Evolutionary conservation across 2,797 vertebrate species (phyloP), one percentile per base, ranked within the genome.

Genomic region (Lateolabrax maculatus): DNA sequence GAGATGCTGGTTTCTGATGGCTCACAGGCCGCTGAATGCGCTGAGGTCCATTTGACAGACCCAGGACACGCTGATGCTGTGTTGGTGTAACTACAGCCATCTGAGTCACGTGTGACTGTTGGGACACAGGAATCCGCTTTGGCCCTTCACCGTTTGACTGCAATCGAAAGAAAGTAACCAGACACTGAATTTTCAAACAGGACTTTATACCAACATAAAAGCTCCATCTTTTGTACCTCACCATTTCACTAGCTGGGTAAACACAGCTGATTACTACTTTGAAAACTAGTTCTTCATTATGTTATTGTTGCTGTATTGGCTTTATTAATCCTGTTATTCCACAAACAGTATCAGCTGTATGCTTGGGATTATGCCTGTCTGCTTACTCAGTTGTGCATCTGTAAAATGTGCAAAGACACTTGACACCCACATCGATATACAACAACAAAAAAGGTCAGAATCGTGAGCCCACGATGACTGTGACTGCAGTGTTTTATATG

Each of bases 61-160:
- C 94, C 1, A 97, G 73, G 8, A 94, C 89, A 0, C 95, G 87
- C 69, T 96, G 97, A 0, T 95, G 92, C 1, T 92, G 94, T 3
- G 95, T 87, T 41, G 94, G 95, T 10, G 87, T 86, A 10, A 86
- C 89, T 0, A 64, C 75, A 2, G 76, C 79, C 27, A 84, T 91
- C 71, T 95, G 96, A 2, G 75, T 77, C 29, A 81, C 90, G 68
- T 95, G 96, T 0, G 92, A 60, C 36, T 95, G 96, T 3, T 95
- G 96, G 2, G 91, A 80, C 46, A 97, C 91, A 0, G 95, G 96
- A 72, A 98, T 91, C 9, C 98, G 95, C 71, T 94, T 97, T 0
- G 97, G 96, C 25, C 93, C 96, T 6, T 95, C 90, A 0, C 65
- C 53, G 0, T 75, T 73, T 34, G 88, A 21, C 95, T 96, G 81